Base-by-base conservation (phyloP, 2,797 vertebrate species). In the Glossophaga mutica region DNA sequence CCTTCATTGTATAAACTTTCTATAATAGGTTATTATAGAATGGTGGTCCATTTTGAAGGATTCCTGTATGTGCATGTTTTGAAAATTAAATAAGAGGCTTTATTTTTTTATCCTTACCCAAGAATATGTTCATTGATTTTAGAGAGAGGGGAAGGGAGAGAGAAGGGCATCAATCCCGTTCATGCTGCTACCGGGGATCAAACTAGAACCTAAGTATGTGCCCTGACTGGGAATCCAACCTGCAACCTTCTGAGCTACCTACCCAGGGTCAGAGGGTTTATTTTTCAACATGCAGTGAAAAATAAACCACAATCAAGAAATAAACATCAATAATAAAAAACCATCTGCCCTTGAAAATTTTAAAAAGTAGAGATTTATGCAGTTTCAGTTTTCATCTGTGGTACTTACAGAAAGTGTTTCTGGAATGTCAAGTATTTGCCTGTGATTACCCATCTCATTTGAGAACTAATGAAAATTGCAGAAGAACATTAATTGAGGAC, bases 401-500 rank as follows among this genome's bases (percentile, higher is more conserved):
- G 26, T 39, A 62, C 77, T 96, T 65, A 59, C 14, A 74, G 52
- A 16, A 87, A 65, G 24, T 97, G 50, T 94, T 96, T 74, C 29
- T 89, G 32, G 90, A 96, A 83, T 96, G 76, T 96, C 84, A 96
- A 91, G 90, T 18, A 9, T 93, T 94, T 59, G 29, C 57, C 55
- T 97, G 44, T 98, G 94, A 93, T 88, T 97, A 96, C 46, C 39
- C 71, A 18, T 55, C 78, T 96, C 5, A 12, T 95, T 89, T 90
- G 86, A 95, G 89, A 96, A 82, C 55, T 97, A 90, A 94, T 97
- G 91, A 96, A 96, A 97, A 95, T 89, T 89, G 42, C 76, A 71
- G 81, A 94, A 92, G 73, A 89, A 26, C 68, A 32, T 91, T 86
- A 95, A 92, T 97, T 98, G 73, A n/a, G 15, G 79, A 86, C 2